Evolutionary conservation across 53 echinoderm and acorn worm species (phyloP).

Genomic region (Hippasteria phrygiana): DNA sequence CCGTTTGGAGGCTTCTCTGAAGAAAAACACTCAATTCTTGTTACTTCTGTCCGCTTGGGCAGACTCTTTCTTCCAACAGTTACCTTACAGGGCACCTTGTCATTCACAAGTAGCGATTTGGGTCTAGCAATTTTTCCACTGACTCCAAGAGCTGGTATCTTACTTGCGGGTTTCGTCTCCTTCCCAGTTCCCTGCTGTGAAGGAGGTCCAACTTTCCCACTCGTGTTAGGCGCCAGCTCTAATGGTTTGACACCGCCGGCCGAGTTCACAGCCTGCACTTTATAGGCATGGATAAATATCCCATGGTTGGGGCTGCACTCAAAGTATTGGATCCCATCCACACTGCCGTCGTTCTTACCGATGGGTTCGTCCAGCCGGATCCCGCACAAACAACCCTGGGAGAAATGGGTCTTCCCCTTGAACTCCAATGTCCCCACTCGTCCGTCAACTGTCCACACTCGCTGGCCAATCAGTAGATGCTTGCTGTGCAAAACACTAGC

Average conservation of each 20-base stretch:
- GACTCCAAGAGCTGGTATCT: slow-evolving; percentile 74
- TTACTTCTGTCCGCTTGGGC: slow-evolving; percentile 36
- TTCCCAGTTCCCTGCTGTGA: slow-evolving; percentile 50
- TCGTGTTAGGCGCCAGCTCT: slow-evolving; percentile 60
- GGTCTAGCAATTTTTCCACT: slow-evolving; percentile 84
- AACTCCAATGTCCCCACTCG: slow-evolving; percentile 84
- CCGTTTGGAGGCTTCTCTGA: slow-evolving; percentile 68
- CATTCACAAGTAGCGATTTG: slow-evolving; percentile 85
- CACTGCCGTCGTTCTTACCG: slow-evolving; percentile 93
- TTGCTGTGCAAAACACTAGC: slow-evolving; percentile 74
- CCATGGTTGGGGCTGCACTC: slow-evolving; percentile 87
- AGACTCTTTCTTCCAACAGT: slow-evolving; percentile 41
- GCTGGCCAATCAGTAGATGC: slow-evolving; percentile 85
- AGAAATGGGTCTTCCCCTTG: slow-evolving; percentile 96
- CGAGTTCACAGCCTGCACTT: slow-evolving; percentile 85
- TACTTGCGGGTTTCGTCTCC: slow-evolving; percentile 68
- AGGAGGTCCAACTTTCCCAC: neutral
- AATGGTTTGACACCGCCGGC: slow-evolving; percentile 56
- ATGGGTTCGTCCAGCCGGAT: slow-evolving; percentile 85
- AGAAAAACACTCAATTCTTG: slow-evolving; percentile 53
- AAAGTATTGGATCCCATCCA: slow-evolving; percentile 99
- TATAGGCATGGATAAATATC: slow-evolving; percentile 87
- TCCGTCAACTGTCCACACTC: slow-evolving; percentile 87
- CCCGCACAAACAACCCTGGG: slow-evolving; percentile 92
- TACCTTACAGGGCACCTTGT: slow-evolving; percentile 55